Evolutionary conservation across 1,140 invertebrate species (phyloP).

Genomic region (Mercenaria mercenaria): DNA sequence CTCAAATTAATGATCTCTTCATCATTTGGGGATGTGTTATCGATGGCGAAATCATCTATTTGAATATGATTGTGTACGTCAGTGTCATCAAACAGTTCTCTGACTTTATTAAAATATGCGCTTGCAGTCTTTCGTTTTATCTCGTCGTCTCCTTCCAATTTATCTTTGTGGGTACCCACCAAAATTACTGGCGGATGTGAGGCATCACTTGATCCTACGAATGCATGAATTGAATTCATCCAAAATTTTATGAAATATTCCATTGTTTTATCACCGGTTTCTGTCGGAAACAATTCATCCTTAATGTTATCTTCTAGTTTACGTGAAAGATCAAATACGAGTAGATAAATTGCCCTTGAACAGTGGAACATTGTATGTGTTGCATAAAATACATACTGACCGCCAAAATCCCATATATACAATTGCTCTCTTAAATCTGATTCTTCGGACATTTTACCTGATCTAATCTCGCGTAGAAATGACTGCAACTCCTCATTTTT

Average conservation of each 20-base stretch:
- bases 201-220: background rate
- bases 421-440: too few relatives aligned
- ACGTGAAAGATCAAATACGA: background rate
- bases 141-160: background rate
- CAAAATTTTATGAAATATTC: background rate
- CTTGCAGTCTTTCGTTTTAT: background rate
- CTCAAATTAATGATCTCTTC: background rate
- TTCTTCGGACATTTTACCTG: too few relatives aligned
- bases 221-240: slow-evolving; percentile 3
- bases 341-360: background rate
- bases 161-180: background rate
- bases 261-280: background rate
- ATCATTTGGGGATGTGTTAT: background rate
- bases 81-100: background rate
- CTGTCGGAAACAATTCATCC: background rate
- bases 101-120: background rate
- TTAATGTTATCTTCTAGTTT: background rate
- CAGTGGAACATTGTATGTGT: background rate
- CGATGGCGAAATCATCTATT: background rate
- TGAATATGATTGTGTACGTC: background rate
- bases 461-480: too few relatives aligned
- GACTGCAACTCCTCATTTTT: too few relatives aligned
- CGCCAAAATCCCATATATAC: background rate
- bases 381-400: background rate
- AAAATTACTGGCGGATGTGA: background rate